phyloP scores from a whole-genome alignment of 2,113 vertebrate genomes.

The Semnornis frantzii region DNA sequence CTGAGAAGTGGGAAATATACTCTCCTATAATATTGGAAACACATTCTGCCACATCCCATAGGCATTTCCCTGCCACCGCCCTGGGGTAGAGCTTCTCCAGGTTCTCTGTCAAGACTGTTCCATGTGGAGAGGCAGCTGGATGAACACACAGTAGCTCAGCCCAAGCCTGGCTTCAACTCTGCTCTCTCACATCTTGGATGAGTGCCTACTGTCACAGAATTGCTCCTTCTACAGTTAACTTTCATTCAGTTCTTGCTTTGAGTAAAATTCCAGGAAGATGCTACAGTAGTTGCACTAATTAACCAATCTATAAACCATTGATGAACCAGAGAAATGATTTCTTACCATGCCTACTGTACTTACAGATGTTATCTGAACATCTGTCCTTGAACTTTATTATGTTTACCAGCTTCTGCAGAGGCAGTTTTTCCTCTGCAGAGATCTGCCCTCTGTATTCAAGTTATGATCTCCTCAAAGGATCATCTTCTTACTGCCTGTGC shows the following conservation, averaged over 20 bases:
- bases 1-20: rapidly evolving
- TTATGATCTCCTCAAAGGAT: neutral
- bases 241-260: neutral
- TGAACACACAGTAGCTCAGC: neutral
- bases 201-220: neutral
- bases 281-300: neutral
- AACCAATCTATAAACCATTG: neutral
- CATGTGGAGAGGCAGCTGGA: constrained; percentile 4
- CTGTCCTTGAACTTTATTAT: neutral
- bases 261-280: neutral
- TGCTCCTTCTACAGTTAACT: neutral
- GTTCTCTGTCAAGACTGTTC: neutral
- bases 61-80: neutral
- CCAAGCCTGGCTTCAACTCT: constrained; percentile 14
- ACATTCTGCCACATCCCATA: neutral
- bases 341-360: neutral
- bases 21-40: neutral
- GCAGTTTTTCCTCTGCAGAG: neutral
- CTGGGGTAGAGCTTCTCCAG: neutral
- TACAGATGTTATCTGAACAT: neutral
- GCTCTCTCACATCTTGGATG: constrained; percentile 5
- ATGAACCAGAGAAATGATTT: neutral
- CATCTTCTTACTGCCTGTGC: neutral
- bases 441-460: neutral
- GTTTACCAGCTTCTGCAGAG: neutral